Base-by-base conservation (phyloP, 2,888 invertebrate species). In the Drosophila putrida region DNA sequence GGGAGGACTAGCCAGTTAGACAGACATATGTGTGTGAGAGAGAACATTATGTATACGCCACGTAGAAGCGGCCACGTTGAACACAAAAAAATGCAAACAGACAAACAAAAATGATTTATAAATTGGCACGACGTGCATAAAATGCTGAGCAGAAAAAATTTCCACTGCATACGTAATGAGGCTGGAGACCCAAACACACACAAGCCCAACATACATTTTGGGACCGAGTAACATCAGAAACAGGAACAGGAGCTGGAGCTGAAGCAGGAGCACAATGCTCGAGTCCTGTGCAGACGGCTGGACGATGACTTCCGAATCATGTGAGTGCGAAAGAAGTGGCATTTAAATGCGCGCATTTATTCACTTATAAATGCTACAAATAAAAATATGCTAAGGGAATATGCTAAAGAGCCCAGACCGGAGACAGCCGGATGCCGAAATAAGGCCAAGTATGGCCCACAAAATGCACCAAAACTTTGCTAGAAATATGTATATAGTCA, bases 121-220 rank as follows among this genome's bases (percentile, higher is more conserved):
- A 90, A 90, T 90, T 90, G 90, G 87, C 86, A 79, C 82, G 82
- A 90, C 90, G 90, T 90, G 91, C 82, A 91, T 82, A 88, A 90
- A 91, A 90, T 90, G 82, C 79, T 83, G 82, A 91, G 75, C 78
- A 82, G 65, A 77, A 86, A 83, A 83, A 75, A 71, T 71, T 88
- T 79, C 78, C 81, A 86, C 86, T 85, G 85, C 85, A 88, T 85
- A 88, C 88, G 58, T 86, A 85, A 85, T 88, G 78, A 79, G 83
- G 41, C 77, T 72, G 68, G 61, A 75, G 69, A 73, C 66, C 70
- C 65, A 63, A 51, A 36, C 36, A 44, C 43, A 44, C 73, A 71
- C 60, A 83, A 62, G 44, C 59, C 51, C 33, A 58, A 75, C 43
- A 54, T 38, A 38, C 25, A 54, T 43, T 33, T 50, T 50, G 25